Evolutionary conservation across 2,797 vertebrate genomes (phyloP).

Genomic region (Florisuga fusca): DNA sequence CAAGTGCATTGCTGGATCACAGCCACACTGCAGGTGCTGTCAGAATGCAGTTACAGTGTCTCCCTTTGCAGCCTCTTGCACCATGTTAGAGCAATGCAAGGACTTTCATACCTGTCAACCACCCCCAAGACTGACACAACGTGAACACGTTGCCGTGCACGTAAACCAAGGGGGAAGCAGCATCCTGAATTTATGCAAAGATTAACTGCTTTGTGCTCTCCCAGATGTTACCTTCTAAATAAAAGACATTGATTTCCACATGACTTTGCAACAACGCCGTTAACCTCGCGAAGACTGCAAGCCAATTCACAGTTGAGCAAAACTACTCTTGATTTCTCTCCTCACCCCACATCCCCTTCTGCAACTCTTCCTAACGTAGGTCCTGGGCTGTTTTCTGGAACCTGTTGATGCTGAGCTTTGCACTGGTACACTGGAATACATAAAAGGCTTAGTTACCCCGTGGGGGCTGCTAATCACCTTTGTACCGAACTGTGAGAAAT

Average conservation of each 20-base stretch:
- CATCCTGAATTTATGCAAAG: constrained; percentile 18
- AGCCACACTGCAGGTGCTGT: constrained; percentile 23
- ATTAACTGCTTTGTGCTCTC: not conserved
- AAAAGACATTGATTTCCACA: not conserved
- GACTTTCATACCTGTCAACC: constrained; percentile 13
- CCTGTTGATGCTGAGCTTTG: constrained; percentile 66
- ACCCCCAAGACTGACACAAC: not conserved
- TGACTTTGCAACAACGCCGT: constrained; percentile 20
- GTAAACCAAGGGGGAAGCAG: not conserved
- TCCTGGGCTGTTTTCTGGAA: constrained; percentile 48
- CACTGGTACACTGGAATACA: constrained; percentile 51
- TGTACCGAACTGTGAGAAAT: constrained; percentile 87
- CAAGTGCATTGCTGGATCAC: constrained; percentile 20
- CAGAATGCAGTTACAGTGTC: constrained; percentile 63
- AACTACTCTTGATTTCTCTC: not conserved
- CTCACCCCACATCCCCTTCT: constrained; percentile 22
- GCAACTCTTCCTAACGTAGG: constrained; percentile 48
- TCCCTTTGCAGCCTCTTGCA: constrained; percentile 41
- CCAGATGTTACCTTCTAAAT: not conserved
- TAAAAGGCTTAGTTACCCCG: constrained; percentile 64
- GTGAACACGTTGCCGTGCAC: not conserved
- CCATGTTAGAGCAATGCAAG: not conserved
- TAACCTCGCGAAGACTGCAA: constrained; percentile 53
- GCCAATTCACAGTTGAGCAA: constrained; percentile 56
- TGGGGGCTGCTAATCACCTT: constrained; percentile 88